These are phyloP conservation scores for Festucalex cinctus DNA, from an alignment of 2,113 vertebrate species.

Conservation along the genomic window DNA sequence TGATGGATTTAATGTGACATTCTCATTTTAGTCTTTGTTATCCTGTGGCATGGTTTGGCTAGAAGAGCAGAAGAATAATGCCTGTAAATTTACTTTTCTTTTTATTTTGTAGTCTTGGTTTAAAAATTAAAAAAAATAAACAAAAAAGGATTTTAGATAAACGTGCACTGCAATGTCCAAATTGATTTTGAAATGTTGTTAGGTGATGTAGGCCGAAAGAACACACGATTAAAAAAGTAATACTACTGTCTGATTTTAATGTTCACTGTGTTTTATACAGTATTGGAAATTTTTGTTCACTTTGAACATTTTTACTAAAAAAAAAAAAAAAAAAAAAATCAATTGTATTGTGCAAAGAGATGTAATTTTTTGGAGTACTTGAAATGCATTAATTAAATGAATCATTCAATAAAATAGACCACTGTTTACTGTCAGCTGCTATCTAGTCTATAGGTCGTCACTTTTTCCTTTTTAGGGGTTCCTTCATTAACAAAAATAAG, in stretches of 20 bases:
- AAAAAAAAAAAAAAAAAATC: constrained; percentile 71
- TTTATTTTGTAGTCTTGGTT: constrained; percentile 83
- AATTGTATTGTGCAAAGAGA: constrained; percentile 98
- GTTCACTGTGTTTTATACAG: constrained; percentile 99
- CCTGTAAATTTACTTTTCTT: constrained; percentile 73
- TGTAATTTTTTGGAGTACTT: constrained; percentile 99
- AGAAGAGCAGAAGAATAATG: constrained; percentile 70
- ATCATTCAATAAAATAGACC: constrained; percentile 80
- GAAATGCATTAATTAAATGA: constrained; percentile 99
- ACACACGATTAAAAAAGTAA: constrained; percentile 83
- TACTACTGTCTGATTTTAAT: constrained; percentile 98
- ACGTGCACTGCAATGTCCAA: constrained; percentile 96
- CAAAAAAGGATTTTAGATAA: constrained; percentile 80
- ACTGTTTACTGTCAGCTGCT: constrained; percentile 61
- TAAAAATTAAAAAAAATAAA: constrained; percentile 35
- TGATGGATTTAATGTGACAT: constrained; percentile 77
- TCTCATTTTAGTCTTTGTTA: constrained; percentile 75
- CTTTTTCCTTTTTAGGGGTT: background rate
- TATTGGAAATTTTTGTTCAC: constrained; percentile 89
- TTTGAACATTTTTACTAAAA: constrained; percentile 99
- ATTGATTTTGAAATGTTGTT: constrained; percentile 88
- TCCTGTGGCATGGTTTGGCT: constrained; percentile 90
- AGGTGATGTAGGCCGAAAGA: constrained; percentile 82
- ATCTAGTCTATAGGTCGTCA: constrained; percentile 9
- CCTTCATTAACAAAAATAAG: background rate